These are phyloP conservation scores for Petrolisthes cinctipes DNA, from an alignment of 2,888 invertebrate species.

Conservation along the genomic window DNA sequence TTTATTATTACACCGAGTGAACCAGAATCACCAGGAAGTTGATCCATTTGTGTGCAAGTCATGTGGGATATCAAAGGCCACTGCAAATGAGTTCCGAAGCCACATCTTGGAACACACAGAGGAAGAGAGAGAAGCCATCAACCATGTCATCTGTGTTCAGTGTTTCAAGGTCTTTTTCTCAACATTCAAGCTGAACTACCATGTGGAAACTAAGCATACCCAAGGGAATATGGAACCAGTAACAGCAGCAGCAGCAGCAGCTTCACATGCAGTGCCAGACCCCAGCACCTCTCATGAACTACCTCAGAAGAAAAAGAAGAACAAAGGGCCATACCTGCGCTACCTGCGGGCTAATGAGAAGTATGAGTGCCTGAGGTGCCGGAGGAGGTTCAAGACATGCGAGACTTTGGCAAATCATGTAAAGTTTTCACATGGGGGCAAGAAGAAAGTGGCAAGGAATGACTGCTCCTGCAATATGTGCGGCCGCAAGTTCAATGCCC, in stretches of 20 bases:
- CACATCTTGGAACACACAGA: slow-evolving; percentile 60
- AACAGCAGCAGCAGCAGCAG: background rate
- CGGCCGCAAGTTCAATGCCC: slow-evolving; percentile 59
- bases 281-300: background rate
- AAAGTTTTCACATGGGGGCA: slow-evolving; percentile 52
- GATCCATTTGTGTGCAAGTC: slow-evolving; percentile 56
- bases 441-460: slow-evolving; percentile 48
- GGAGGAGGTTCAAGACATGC: slow-evolving; percentile 55
- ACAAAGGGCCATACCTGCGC: slow-evolving; percentile 58
- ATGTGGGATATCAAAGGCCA: slow-evolving; percentile 40
- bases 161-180: slow-evolving; percentile 65
- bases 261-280: background rate
- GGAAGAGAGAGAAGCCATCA: slow-evolving; percentile 58
- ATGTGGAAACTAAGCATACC: slow-evolving; percentile 53
- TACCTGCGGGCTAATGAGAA: slow-evolving; percentile 59
- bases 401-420: slow-evolving; percentile 59
- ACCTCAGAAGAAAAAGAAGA: slow-evolving; percentile 40
- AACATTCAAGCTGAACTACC: slow-evolving; percentile 50
- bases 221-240: slow-evolving; percentile 32
- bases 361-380: slow-evolving; percentile 51
- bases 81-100: slow-evolving; percentile 54
- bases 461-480: slow-evolving; percentile 51
- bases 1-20: slow-evolving; percentile 57
- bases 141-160: slow-evolving; percentile 57
- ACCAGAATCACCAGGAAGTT: slow-evolving; percentile 61